phyloP scores from a whole-genome alignment of 2,113 vertebrate genomes.

The Syngnathoides biaculeatus region DNA sequence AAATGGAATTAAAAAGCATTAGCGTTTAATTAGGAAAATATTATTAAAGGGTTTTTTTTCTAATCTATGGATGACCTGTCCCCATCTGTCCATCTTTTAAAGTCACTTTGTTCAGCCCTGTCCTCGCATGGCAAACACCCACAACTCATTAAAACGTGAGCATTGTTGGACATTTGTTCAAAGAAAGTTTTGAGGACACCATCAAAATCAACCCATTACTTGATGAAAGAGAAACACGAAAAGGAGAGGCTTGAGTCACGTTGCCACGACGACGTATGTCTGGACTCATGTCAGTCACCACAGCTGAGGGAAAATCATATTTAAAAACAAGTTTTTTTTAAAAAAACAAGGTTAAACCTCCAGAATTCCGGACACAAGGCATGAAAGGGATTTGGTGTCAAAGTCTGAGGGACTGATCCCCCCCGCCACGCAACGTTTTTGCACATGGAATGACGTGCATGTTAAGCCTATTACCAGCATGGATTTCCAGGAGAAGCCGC shows the following conservation, averaged over 20 bases:
- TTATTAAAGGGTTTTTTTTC: too few species aligned
- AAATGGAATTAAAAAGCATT: too few species aligned
- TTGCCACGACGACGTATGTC: neutral
- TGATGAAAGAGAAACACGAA: too few species aligned
- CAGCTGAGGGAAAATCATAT: neutral
- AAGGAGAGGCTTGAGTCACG: neutral
- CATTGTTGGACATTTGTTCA: neutral
- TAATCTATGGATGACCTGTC: too few species aligned
- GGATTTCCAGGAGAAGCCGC: conserved; percentile 13
- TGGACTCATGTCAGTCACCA: neutral
- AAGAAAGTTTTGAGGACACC: neutral
- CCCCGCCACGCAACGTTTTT: conserved; percentile 9
- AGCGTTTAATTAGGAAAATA: too few species aligned
- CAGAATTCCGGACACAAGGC: conserved; percentile 58
- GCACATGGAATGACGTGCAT: conserved; percentile 12
- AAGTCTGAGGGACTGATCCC: conserved; percentile 48
- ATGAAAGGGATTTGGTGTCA: conserved; percentile 66
- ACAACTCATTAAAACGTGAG: neutral
- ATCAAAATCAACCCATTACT: neutral
- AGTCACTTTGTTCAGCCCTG: neutral
- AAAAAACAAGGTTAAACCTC: conserved; percentile 28
- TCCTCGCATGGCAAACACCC: neutral
- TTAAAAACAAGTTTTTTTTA: neutral
- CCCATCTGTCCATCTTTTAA: neutral
- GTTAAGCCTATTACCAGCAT: conserved; percentile 32